These are phyloP conservation scores for Hymenochirus boettgeri DNA, from an alignment of 2,113 vertebrate species.

Conservation along the genomic window DNA sequence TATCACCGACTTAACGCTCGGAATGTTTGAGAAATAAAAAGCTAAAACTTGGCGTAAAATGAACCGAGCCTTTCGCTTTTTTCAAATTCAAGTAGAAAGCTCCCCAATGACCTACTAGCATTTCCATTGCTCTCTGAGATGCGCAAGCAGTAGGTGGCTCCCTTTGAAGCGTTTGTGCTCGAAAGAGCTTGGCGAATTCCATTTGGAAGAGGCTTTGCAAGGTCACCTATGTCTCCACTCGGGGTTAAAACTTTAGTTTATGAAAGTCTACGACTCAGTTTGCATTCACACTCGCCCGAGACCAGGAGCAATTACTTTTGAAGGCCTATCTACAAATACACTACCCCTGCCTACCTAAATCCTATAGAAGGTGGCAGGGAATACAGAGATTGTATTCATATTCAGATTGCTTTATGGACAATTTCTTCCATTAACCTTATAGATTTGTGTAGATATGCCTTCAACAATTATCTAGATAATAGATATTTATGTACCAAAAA, in stretches of 20 bases:
- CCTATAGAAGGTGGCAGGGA: background rate
- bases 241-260: slow-evolving; percentile 46
- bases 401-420: background rate
- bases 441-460: background rate
- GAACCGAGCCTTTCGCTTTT: background rate
- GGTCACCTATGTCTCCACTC: background rate
- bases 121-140: slow-evolving; percentile 27
- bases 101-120: slow-evolving; percentile 39
- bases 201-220: slow-evolving; percentile 19
- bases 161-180: slow-evolving; percentile 41
- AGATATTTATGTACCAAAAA: too few species aligned
- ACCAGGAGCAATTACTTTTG: slow-evolving; percentile 37
- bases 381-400: slow-evolving; percentile 7
- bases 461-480: too few species aligned
- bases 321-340: slow-evolving; percentile 4
- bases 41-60: background rate
- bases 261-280: slow-evolving; percentile 28
- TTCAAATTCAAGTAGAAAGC: slow-evolving; percentile 22
- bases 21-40: slow-evolving; percentile 38
- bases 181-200: slow-evolving; percentile 36
- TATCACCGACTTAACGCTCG: slow-evolving; percentile 12
- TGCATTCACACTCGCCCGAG: slow-evolving; percentile 34
- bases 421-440: slow-evolving; percentile 2
- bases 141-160: background rate
- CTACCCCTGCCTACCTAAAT: too few species aligned